Conservation (phyloP, 2,797 vertebrate species). For the Hephaestus fuliginosus region DNA sequence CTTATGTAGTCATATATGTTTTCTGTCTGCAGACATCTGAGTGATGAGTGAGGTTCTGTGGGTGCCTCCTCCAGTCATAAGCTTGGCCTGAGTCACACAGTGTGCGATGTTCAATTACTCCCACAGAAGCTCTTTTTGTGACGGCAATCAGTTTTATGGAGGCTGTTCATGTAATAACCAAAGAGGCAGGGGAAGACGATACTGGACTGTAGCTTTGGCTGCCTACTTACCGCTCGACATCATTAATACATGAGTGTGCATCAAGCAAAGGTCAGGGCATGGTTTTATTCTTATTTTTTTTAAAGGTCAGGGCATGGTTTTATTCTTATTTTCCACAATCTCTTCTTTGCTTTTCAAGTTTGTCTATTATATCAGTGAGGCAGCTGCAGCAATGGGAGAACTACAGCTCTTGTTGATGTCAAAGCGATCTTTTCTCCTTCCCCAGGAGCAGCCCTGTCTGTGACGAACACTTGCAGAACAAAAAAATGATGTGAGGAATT, state of each 20-base stretch:
- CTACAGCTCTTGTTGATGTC: not conserved
- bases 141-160: not conserved
- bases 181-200: not conserved
- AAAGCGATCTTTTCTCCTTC: not conserved
- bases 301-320: too few species aligned
- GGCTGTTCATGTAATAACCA: not conserved
- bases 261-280: not conserved
- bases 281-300: not conserved
- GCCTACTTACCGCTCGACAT: not conserved
- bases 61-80: not conserved
- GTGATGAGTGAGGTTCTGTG: not conserved
- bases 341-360: not conserved
- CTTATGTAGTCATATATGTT: not conserved
- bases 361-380: not conserved
- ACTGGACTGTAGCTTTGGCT: not conserved
- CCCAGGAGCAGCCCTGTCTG: not conserved
- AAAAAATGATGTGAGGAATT: not conserved
- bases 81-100: too few species aligned
- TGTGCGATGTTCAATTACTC: not conserved
- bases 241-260: not conserved
- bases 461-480: not conserved
- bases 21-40: constrained; percentile 1
- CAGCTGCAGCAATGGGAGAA: not conserved
- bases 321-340: not conserved
- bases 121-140: not conserved